Base-by-base conservation (phyloP, 2,888 invertebrate species). In the Chymomyza amoena region DNA sequence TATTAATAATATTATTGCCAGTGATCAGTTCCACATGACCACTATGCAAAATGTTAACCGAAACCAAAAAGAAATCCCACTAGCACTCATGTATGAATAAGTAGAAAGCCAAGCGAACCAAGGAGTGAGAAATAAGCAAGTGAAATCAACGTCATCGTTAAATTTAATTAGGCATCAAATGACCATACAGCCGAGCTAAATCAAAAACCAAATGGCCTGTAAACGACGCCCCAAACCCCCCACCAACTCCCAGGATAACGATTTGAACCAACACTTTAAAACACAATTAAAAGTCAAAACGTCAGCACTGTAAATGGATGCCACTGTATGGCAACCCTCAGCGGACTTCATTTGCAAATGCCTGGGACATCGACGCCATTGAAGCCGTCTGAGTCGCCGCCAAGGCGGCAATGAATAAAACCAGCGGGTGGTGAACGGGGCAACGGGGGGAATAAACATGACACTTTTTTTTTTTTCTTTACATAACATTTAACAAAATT, bases 121-220 rank as follows among this genome's bases (percentile, higher is more conserved):
- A 6, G 15, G 51, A 51, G 51, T 51, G 5, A 16, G 56, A 13
- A 56, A 20, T 16, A 60, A 60, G 28, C 36, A 32, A 60, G 60
- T 16, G 79, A 74, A 82, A 77, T 86, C 76, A 81, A 75, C 83
- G 79, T 81, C 80, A 82, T 89, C 89, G 87, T 89, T 89, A 89
- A 84, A 89, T 88, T 89, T 89, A 89, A 89, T 89, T 89, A 89
- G 87, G 89, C 89, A 87, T 89, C 89, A 89, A 89, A 89, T 89
- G 82, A 85, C 89, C 84, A 77, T 81, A 79, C 65, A 73, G 75
- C 69, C 72, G 66, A 73, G 77, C 80, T 88, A 86, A 87, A 87
- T 89, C 89, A 89, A 87, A 82, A 78, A 77, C 76, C 80, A 88
- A 89, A 87, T 89, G 88, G 88, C 73, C 88, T 88, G 86, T 80